Evolutionary conservation across 1,140 invertebrate species (phyloP).

Genomic region (Temnothorax nylanderi): DNA sequence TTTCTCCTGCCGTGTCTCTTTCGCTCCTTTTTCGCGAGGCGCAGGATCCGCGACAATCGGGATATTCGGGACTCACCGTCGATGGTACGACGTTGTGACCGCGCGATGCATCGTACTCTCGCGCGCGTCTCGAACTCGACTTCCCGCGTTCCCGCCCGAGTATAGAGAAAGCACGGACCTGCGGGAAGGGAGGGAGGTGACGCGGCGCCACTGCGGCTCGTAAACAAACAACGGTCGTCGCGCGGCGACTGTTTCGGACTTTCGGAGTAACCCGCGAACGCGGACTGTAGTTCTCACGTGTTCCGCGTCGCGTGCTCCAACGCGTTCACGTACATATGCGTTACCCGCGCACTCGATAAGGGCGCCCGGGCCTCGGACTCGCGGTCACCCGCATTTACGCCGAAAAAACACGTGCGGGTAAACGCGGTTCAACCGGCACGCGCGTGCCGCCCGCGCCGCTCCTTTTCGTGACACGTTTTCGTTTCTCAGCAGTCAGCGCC

Average conservation of each 20-base stretch:
- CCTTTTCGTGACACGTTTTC: not conserved
- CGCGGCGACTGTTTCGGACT: not conserved
- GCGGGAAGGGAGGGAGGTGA: too few relatives aligned
- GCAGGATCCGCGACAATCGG: too few relatives aligned
- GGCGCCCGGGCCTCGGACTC: too few relatives aligned
- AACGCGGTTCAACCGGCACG: not conserved
- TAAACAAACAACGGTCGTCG: slow-evolving; percentile 42
- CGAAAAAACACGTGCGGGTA: slow-evolving; percentile 19
- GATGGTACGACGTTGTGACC: not conserved
- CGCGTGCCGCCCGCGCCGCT: not conserved
- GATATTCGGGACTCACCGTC: not conserved
- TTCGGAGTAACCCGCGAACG: not conserved
- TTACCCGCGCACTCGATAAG: too few relatives aligned
- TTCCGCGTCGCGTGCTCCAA: not conserved
- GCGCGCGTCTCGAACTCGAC: not conserved
- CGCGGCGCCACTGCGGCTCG: slow-evolving; percentile 41
- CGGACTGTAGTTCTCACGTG: not conserved
- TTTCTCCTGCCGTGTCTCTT: too few relatives aligned
- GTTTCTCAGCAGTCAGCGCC: not conserved
- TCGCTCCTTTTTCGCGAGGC: too few relatives aligned
- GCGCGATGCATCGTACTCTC: not conserved
- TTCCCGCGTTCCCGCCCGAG: slow-evolving; percentile 1
- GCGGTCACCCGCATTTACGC: too few relatives aligned
- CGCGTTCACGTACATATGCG: too few relatives aligned
- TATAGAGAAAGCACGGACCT: not conserved